These are phyloP conservation scores for Rhizomys pruinosus DNA, from an alignment of 2,113 vertebrate species.

Conservation along the genomic window DNA sequence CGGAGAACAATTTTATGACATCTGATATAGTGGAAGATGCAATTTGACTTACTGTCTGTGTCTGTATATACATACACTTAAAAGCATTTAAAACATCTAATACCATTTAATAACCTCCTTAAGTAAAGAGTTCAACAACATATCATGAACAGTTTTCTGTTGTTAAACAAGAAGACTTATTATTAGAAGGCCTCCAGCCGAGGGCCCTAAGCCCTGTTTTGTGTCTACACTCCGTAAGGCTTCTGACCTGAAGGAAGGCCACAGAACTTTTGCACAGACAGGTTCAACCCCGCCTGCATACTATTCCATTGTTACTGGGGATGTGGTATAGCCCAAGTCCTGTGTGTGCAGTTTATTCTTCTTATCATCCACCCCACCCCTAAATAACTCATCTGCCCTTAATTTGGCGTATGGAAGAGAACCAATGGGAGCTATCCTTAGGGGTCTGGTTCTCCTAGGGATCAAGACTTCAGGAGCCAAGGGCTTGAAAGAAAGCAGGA, in stretches of 20 bases:
- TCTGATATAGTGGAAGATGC: not conserved
- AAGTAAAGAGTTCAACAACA: not conserved
- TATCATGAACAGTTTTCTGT: not conserved
- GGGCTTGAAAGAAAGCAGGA: not conserved
- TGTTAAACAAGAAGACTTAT: constrained; percentile 53
- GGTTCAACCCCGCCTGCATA: not conserved
- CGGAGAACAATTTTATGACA: not conserved
- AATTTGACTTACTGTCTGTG: not conserved
- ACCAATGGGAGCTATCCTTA: not conserved
- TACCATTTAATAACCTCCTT: constrained; percentile 17
- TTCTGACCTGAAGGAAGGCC: not conserved
- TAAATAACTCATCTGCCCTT: not conserved
- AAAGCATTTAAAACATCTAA: constrained; percentile 45
- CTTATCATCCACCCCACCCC: not conserved
- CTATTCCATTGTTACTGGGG: not conserved
- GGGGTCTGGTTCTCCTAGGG: not conserved
- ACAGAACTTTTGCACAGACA: not conserved
- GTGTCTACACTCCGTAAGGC: not conserved
- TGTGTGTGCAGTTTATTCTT: not conserved
- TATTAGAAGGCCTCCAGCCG: constrained; percentile 34
- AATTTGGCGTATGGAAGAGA: not conserved
- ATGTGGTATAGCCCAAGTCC: too few relatives aligned
- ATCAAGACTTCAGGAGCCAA: not conserved
- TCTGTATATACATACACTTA: not conserved
- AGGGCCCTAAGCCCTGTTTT: not conserved